Evolutionary conservation across 2,113 vertebrate species (phyloP).

Genomic region (Ctenomys sociabilis): DNA sequence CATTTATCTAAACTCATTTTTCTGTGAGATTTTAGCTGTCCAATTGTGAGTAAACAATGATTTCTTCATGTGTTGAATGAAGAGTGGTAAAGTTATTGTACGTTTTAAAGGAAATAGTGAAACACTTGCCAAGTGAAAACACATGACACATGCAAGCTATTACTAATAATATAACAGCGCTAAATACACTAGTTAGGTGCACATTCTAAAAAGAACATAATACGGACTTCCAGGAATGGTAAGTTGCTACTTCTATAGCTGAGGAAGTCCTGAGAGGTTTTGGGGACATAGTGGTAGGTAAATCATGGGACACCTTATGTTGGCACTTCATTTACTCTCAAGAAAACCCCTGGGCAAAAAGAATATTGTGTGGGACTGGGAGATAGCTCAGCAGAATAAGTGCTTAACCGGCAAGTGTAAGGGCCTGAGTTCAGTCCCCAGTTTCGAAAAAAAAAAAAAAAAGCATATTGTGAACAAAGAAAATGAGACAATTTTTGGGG

Average conservation of each 20-base stretch:
- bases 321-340: background rate
- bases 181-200: background rate
- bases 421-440: too few relatives aligned
- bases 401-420: too few relatives aligned
- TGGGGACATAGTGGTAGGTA: background rate
- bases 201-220: background rate
- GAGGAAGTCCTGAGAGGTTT: background rate
- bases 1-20: background rate
- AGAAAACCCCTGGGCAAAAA: background rate
- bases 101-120: background rate
- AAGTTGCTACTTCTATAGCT: background rate
- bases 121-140: background rate
- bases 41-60: background rate
- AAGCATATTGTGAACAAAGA: background rate
- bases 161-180: background rate
- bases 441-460: too few relatives aligned
- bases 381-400: too few relatives aligned
- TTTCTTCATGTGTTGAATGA: background rate
- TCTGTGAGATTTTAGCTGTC: background rate
- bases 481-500: background rate
- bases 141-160: background rate
- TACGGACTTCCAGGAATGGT: background rate
- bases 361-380: rapidly evolving
- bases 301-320: background rate
- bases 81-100: background rate